phyloP scores from a whole-genome alignment of 2,888 invertebrate genomes.

The Polydesmus complanatus region DNA sequence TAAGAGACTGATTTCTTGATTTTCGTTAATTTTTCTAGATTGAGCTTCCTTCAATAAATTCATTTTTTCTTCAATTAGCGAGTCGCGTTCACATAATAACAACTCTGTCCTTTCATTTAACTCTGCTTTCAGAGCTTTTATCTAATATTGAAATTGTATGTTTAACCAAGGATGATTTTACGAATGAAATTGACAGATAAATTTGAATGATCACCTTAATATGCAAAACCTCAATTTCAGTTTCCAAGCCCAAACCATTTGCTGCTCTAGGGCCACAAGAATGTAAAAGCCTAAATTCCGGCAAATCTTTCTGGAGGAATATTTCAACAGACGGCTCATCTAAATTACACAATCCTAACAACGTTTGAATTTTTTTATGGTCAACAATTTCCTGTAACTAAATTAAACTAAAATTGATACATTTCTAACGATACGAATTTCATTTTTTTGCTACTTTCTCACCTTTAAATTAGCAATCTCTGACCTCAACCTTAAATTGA shows the following conservation, averaged over 20 bases:
- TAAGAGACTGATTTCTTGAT: not conserved
- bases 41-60: not conserved
- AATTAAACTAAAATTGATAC: not conserved
- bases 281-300: not conserved
- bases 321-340: not conserved
- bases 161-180: too few relatives aligned
- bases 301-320: not conserved
- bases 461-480: slow-evolving; percentile 8
- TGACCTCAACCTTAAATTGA: not conserved
- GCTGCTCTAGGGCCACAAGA: not conserved
- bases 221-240: slow-evolving; percentile 6
- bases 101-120: slow-evolving; percentile 4
- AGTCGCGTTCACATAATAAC: slow-evolving; percentile 4
- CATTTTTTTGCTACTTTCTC: not conserved
- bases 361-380: slow-evolving; percentile 4
- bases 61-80: not conserved
- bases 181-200: not conserved
- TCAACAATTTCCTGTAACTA: slow-evolving; percentile 10
- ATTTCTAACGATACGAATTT: not conserved
- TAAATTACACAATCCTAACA: not conserved
- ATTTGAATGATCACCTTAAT: not conserved
- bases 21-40: slow-evolving; percentile 2
- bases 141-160: too few relatives aligned
- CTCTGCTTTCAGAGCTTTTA: slow-evolving; percentile 4
- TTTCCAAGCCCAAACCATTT: not conserved